Percentiles rank a stretch among this genome's conserved stretches.
These are phyloP conservation scores for Capreolus pygargus DNA, from an alignment of 2,113 vertebrate genomes.

Conservation along the genomic window DNA sequence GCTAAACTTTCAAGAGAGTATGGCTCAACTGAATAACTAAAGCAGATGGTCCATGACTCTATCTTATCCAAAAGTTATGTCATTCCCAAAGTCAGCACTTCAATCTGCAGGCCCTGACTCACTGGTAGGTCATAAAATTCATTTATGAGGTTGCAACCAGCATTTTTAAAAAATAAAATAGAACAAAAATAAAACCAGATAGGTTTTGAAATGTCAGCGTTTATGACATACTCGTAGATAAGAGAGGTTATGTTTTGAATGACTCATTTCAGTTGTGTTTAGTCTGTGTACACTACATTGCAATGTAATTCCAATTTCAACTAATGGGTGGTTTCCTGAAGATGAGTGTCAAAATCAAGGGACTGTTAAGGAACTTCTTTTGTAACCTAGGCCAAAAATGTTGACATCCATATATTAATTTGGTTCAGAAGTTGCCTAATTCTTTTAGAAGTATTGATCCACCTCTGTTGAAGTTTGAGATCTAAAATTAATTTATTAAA, in stretches of 20 bases:
- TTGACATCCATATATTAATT: background rate
- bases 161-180: background rate
- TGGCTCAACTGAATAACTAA: background rate
- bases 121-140: background rate
- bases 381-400: background rate
- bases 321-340: background rate
- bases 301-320: background rate
- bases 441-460: background rate
- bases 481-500: background rate
- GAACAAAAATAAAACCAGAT: background rate
- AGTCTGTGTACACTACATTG: fast-evolving
- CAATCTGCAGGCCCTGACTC: background rate
- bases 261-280: background rate
- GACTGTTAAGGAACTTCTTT: background rate
- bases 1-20: background rate
- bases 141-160: background rate
- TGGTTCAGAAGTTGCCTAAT: background rate
- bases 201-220: background rate
- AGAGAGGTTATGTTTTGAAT: background rate
- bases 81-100: background rate
- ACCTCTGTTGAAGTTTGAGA: background rate
- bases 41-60: background rate
- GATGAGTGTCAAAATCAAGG: background rate
- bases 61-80: background rate
- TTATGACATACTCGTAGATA: no score